phyloP scores from a whole-genome alignment of 2,797 vertebrate genomes.

The Morus bassanus region DNA sequence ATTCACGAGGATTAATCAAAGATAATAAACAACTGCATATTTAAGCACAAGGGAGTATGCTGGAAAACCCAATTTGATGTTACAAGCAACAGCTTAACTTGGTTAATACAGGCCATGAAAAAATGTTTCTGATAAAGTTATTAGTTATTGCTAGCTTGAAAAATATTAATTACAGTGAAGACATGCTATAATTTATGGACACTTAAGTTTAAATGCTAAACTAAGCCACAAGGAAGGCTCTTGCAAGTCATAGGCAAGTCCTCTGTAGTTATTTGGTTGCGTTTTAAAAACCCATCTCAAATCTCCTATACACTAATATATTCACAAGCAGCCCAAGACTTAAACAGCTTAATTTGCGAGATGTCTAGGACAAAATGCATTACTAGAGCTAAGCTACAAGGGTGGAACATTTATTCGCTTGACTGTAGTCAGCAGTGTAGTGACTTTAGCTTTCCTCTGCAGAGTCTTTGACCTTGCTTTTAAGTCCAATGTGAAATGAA shows the following conservation, averaged over 20 bases:
- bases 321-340: background rate
- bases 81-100: background rate
- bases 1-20: background rate
- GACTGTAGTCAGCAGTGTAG: conserved; percentile 29
- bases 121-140: background rate
- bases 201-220: background rate
- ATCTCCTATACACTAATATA: background rate
- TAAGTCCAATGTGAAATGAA: conserved; percentile 52
- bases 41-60: background rate
- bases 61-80: background rate
- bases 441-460: conserved; percentile 38
- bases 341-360: background rate
- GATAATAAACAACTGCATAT: background rate
- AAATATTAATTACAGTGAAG: background rate
- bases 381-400: background rate
- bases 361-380: background rate
- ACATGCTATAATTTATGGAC: background rate
- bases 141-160: background rate
- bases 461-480: conserved; percentile 57
- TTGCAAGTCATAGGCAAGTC: background rate
- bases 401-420: background rate
- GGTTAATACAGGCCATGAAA: background rate
- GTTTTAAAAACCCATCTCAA: background rate
- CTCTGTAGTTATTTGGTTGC: background rate
- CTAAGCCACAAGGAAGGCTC: background rate